Conservation (phyloP, 2,113 vertebrate species). For the Heterocephalus glaber region DNA sequence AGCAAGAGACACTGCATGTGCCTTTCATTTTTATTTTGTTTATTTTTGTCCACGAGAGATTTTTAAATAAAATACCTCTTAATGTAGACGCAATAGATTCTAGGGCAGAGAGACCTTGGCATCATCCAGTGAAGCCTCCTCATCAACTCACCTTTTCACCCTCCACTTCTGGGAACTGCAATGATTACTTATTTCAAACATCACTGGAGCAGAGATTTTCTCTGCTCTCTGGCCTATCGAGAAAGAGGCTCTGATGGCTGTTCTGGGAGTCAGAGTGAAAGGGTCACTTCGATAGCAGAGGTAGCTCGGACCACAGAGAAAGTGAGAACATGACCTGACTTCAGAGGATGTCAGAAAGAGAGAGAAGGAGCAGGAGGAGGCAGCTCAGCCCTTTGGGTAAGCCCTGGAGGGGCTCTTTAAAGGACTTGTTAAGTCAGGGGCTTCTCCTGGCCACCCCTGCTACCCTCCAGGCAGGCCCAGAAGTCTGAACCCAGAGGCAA, state of each 20-base stretch:
- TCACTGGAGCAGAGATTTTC: neutral
- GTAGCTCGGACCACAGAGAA: conserved; percentile 53
- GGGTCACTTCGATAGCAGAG: conserved; percentile 41
- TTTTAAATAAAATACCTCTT: conserved; percentile 34
- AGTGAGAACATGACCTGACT: neutral
- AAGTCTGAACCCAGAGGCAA: conserved; percentile 41
- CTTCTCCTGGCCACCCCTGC: neutral
- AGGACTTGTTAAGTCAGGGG: conserved; percentile 52
- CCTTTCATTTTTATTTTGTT: neutral
- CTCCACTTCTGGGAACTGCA: neutral
- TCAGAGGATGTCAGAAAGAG: neutral
- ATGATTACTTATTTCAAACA: conserved; percentile 65
- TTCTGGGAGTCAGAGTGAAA: conserved; percentile 47
- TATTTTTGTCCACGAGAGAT: neutral
- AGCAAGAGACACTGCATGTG: neutral
- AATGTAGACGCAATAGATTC: neutral
- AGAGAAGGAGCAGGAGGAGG: neutral
- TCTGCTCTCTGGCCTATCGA: conserved; percentile 3
- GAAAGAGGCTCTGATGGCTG: conserved; percentile 23
- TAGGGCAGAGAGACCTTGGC: neutral
- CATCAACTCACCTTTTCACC: neutral
- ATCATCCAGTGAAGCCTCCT: neutral
- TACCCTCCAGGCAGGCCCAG: conserved; percentile 36
- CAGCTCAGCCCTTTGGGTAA: neutral
- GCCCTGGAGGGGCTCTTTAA: conserved; percentile 20